A percentile compares a stretch with the other conserved stretches of the same genome.
These are phyloP conservation scores for Nowickia ferox DNA, from an alignment of 2,888 invertebrate genomes.

Conservation along the genomic window DNA sequence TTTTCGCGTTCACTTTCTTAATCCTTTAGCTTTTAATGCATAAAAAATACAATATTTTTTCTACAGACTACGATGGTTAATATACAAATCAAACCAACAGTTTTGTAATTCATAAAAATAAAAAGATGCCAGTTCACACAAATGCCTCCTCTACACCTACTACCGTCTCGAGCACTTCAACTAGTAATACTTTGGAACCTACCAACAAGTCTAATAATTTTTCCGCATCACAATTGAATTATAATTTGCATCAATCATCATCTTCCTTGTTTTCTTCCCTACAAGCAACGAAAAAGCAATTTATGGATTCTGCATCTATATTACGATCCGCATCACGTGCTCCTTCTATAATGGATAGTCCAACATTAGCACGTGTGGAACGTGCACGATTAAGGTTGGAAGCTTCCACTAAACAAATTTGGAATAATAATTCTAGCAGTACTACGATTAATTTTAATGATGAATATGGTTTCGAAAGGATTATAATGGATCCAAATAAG, in stretches of 20 bases:
- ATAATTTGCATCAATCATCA: slow-evolving; percentile 73
- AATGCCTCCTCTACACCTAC: slow-evolving; percentile 78
- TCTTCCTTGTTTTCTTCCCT: slow-evolving; percentile 48
- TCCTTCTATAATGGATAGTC: slow-evolving; percentile 85
- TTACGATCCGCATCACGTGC: slow-evolving; percentile 81
- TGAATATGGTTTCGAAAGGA: slow-evolving; percentile 82
- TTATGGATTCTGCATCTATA: slow-evolving; percentile 34
- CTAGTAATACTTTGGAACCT: slow-evolving; percentile 78
- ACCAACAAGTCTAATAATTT: slow-evolving; percentile 70
- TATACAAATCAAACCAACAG: too few species aligned
- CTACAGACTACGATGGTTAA: too few species aligned
- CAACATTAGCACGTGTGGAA: slow-evolving; percentile 86
- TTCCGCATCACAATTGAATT: slow-evolving; percentile 45
- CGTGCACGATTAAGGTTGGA: slow-evolving; percentile 85
- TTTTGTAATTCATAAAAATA: not conserved
- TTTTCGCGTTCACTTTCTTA: too few species aligned
- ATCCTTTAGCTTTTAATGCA: too few species aligned
- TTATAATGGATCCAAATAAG: slow-evolving; percentile 81
- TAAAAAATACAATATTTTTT: too few species aligned
- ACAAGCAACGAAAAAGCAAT: slow-evolving; percentile 74
- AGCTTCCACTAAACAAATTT: slow-evolving; percentile 76
- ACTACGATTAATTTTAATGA: slow-evolving; percentile 79
- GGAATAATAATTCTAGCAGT: slow-evolving; percentile 73
- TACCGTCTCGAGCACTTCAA: slow-evolving; percentile 79
- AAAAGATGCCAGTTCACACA: slow-evolving; percentile 70